Evolutionary conservation across 2,888 invertebrate genomes (phyloP).

Genomic region (Cephus nigrinus): DNA sequence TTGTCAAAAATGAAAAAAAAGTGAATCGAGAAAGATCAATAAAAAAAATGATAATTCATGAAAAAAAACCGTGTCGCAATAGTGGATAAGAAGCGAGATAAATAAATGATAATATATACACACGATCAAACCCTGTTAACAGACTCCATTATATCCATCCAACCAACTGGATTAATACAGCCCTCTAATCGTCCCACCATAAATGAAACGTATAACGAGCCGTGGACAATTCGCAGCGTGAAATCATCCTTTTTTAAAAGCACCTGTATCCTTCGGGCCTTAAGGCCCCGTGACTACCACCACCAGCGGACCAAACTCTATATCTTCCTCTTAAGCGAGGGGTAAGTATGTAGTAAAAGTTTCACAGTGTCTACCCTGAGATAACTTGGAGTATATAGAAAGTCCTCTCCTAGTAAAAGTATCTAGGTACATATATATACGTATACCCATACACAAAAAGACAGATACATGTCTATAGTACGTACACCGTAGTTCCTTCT

Average conservation of each 20-base stretch:
- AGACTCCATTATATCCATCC: background rate
- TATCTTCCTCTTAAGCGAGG: background rate
- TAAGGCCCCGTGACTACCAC: background rate
- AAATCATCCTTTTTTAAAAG: constrained; percentile 51
- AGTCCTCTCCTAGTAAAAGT: background rate
- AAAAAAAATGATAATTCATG: too few relatives aligned
- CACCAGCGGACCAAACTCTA: background rate
- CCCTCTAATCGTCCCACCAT: background rate
- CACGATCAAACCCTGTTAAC: background rate
- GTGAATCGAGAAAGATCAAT: too few relatives aligned
- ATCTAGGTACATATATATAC: background rate
- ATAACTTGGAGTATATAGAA: background rate
- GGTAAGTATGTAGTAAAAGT: background rate
- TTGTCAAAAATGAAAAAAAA: background rate
- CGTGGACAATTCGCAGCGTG: constrained; percentile 60
- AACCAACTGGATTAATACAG: background rate
- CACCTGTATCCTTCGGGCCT: background rate
- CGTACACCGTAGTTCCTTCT: background rate
- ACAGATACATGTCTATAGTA: background rate
- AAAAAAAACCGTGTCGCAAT: background rate
- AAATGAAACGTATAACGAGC: constrained; percentile 42
- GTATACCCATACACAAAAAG: background rate
- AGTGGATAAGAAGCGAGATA: background rate
- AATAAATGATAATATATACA: background rate
- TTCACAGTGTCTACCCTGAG: background rate